Evolutionary conservation across 1,140 invertebrate genomes (phyloP), one percentile per base, ranked within the genome.

Genomic region (Cylas formicarius): DNA sequence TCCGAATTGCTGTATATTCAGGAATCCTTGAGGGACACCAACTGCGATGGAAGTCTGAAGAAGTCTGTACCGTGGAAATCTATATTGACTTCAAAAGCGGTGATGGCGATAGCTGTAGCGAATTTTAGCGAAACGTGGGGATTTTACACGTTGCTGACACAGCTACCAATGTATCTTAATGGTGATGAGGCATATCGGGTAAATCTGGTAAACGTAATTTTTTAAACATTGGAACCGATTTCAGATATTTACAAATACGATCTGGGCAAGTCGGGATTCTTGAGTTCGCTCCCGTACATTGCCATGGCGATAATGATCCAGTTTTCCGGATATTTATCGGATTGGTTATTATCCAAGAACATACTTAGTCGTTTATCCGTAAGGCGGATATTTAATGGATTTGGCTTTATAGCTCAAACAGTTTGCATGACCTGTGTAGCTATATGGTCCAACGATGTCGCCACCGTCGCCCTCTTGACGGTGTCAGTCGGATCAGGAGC

Each of bases 401-500:
- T 76, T 38, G 88, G 85, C 1, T 92, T 92, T 55, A 45, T 87
- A 3, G 72, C 78, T 21, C 84, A 92, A 72, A 84, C 86, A 0
- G 69, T 90, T 24, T 92, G 92, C 62, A 90, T 92, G 86, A 71
- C 85, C 8, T 68, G 75, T 1, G 83, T 86, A 0, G 84, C 81
- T 1, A 86, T 82, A 57, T 66, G 81, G 1, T 65, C 74, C 27
- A 74, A 78, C n/a, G 71, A 81, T 8, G 68, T 66, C 1, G 74
- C 76, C 29, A 84, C 82, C 19, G 73, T 91, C 7, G 68, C 77
- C 1, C 90, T 78, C 61, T 72, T 95, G 5, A 87, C 84, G 1
- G 74, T 90, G 40, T 87, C 89, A 11, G 86, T 92, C 4, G 88
- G 89, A 1, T 69, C 91, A 6, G 87, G 88, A 20, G 90, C 86